phyloP scores from a whole-genome alignment of 2,888 invertebrate species.

The Cosmia pyralina region DNA sequence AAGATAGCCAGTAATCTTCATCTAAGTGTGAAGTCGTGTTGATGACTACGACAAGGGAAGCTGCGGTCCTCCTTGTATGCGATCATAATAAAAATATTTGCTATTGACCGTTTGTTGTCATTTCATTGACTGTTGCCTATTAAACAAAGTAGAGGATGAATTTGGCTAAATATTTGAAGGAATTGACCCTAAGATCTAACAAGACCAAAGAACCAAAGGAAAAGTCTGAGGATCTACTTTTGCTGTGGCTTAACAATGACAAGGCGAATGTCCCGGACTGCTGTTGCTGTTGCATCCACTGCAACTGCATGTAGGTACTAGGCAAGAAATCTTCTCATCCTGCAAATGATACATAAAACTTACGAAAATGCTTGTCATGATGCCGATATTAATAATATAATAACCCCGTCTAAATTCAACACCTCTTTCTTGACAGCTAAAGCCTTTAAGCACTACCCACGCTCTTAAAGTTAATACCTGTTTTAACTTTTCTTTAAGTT shows the following conservation, averaged over 20 bases:
- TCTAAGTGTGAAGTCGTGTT: neutral
- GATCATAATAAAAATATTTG: neutral
- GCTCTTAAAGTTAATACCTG: constrained; percentile 25
- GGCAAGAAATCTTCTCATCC: neutral
- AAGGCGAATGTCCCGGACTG: neutral
- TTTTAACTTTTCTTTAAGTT: constrained; percentile 34
- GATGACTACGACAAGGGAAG: neutral
- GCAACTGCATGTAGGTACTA: neutral
- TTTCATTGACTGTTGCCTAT: constrained; percentile 12
- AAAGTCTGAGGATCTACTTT: neutral
- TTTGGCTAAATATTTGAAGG: neutral
- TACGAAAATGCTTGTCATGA: constrained; percentile 18
- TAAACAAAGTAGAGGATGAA: neutral
- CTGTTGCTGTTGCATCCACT: neutral
- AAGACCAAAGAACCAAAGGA: neutral
- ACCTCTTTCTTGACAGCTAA: constrained; percentile 37
- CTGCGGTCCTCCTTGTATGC: neutral
- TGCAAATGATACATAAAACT: constrained; percentile 1
- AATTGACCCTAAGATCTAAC: neutral
- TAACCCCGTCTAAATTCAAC: constrained; percentile 45
- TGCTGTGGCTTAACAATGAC: neutral
- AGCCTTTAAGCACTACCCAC: constrained; percentile 39
- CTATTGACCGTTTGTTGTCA: constrained; percentile 18
- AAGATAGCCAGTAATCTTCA: no score
- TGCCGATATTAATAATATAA: constrained; percentile 31